phyloP scores from a whole-genome alignment of 1,140 invertebrate genomes.

The Micrasema longulum region DNA sequence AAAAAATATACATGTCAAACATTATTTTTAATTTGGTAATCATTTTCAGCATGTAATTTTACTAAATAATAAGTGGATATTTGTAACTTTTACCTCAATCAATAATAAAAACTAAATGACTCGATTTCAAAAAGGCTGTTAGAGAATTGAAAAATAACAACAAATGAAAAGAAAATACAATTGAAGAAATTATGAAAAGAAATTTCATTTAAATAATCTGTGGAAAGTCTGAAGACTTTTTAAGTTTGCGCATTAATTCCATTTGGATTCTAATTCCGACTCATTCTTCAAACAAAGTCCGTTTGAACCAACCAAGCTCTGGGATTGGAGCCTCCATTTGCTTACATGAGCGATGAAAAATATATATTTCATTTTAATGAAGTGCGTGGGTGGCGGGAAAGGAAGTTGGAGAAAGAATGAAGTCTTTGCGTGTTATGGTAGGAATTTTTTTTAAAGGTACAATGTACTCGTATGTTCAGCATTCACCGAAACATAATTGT shows the following conservation, averaged over 20 bases:
- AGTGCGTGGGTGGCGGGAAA: conserved; percentile 22
- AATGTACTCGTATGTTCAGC: too few species aligned
- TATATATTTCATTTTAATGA: conserved; percentile 43
- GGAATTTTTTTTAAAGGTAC: too few species aligned
- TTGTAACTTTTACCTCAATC: too few species aligned
- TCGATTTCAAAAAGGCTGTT: too few species aligned
- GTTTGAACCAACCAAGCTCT: conserved; percentile 8
- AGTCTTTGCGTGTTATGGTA: background rate
- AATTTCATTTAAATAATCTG: background rate
- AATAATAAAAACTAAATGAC: too few species aligned
- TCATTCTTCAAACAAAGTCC: conserved; percentile 13
- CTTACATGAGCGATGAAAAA: conserved; percentile 37
- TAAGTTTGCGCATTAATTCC: background rate
- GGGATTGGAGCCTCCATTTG: conserved; percentile 23
- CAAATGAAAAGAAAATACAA: too few species aligned
- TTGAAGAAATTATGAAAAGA: background rate
- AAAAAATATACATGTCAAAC: too few species aligned
- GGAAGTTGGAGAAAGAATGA: background rate
- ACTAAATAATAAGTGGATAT: too few species aligned
- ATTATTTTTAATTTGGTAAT: too few species aligned
- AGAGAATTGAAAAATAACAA: too few species aligned
- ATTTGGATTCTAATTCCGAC: conserved; percentile 10
- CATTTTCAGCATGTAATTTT: too few species aligned
- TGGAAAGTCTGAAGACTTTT: background rate
- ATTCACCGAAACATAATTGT: too few species aligned